A percentile compares a stretch with the other conserved stretches of the same genome.
Evolutionary conservation across 1,140 invertebrate genomes (phyloP).

Genomic region (Aradophagus sp.): DNA sequence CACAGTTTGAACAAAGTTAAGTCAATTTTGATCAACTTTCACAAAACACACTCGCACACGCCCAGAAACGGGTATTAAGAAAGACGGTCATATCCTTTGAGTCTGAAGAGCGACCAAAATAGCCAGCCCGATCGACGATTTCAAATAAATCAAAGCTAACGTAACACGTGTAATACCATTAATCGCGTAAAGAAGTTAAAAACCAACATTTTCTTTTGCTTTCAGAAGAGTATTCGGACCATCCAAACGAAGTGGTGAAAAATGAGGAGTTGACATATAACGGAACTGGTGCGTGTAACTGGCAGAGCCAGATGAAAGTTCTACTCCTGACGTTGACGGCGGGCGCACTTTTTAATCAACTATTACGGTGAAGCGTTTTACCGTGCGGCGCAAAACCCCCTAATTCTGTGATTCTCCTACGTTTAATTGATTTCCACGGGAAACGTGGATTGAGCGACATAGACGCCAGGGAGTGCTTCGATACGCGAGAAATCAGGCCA

Average conservation of each 20-base stretch:
- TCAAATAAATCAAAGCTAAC: too few species aligned
- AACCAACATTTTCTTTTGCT: too few species aligned
- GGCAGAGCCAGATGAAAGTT: constrained; percentile 44
- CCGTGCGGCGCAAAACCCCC: constrained; percentile 63
- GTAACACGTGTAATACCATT: too few species aligned
- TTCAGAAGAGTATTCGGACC: constrained; percentile 88
- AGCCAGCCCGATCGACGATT: too few species aligned
- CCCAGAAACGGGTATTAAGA: too few species aligned
- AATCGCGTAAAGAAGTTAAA: too few species aligned
- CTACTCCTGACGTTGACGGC: constrained; percentile 62
- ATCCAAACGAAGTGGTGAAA: constrained; percentile 93
- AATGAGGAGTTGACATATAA: constrained; percentile 91
- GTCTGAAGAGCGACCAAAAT: too few species aligned
- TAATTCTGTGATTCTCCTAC: constrained; percentile 76
- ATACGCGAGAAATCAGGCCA: constrained; percentile 64
- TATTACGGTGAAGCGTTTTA: constrained; percentile 72
- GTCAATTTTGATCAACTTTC: too few species aligned
- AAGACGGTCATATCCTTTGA: too few species aligned
- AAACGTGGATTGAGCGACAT: constrained; percentile 54
- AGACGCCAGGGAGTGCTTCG: constrained; percentile 47
- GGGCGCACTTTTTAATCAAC: constrained; percentile 62
- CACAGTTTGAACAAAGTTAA: too few species aligned
- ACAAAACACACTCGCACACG: too few species aligned
- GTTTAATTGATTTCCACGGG: constrained; percentile 73
- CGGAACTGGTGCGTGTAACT: constrained; percentile 60